Conservation (phyloP, 2,888 invertebrate species). For the Drosophila nr. fundita region DNA sequence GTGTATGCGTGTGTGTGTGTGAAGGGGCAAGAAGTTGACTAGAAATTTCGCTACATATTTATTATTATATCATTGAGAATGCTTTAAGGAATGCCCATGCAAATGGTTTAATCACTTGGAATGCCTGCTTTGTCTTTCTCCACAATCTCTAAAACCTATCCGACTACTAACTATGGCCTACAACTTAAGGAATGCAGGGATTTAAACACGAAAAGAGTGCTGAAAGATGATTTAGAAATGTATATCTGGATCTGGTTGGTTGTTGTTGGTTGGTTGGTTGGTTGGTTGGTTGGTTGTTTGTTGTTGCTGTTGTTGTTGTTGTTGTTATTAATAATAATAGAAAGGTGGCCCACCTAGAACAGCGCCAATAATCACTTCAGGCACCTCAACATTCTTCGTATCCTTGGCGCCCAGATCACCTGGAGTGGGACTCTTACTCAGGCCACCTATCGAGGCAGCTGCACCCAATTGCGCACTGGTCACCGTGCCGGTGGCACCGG, state of each 20-base stretch:
- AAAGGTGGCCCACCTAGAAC: constrained; percentile 91
- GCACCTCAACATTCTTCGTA: constrained; percentile 96
- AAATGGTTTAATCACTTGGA: constrained; percentile 34
- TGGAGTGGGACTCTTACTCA: constrained; percentile 93
- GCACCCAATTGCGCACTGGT: constrained; percentile 85
- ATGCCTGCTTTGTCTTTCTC: constrained; percentile 39
- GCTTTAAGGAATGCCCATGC: constrained; percentile 48
- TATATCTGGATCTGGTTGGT: constrained; percentile 16
- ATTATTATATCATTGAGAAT: constrained; percentile 53
- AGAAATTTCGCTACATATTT: constrained; percentile 76
- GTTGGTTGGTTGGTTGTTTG: constrained; percentile 24
- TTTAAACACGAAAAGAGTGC: constrained; percentile 12
- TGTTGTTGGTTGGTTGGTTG: constrained; percentile 35
- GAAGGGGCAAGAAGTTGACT: constrained; percentile 82
- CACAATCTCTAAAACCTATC: constrained; percentile 37
- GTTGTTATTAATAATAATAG: constrained; percentile 84
- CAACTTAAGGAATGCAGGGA: constrained; percentile 31
- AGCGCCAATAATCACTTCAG: constrained; percentile 98
- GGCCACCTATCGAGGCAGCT: constrained; percentile 88
- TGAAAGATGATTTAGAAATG: constrained; percentile 34
- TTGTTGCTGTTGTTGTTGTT: constrained; percentile 15
- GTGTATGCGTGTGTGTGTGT: constrained; percentile 1
- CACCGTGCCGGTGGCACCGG: constrained; percentile 87
- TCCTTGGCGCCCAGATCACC: constrained; percentile 92
- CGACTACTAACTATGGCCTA: constrained; percentile 45